Base-by-base conservation (phyloP, 2,888 invertebrate genomes). In the Gnatocerus cornutus region DNA sequence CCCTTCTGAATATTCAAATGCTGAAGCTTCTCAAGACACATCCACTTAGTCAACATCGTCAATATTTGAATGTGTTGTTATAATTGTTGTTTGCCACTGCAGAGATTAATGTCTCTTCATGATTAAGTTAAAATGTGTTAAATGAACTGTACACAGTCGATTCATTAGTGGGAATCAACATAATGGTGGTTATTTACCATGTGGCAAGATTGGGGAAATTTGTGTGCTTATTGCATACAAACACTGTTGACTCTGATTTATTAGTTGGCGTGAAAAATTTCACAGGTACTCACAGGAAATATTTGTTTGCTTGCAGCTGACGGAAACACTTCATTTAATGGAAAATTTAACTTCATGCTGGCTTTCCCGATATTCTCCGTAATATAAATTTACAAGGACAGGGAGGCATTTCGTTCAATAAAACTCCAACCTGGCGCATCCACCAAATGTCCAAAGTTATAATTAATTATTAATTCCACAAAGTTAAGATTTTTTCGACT, bases 1-100 rank as follows among this genome's bases (percentile, higher is more conserved):
- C 58, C 58, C 43, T 58, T 43, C 43, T 43, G 58, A 58, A 58
- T 58, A 43, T 58, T 58, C 58, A 58, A 29, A 58, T 43, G 16
- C 58, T 10, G 45, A 43, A 56, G 45, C 45, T 58, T 29, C 30
- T 45, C 43, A 58, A 58, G 58, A 58, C 29, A 45, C 27, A 58
- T 58, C 30, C 58, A 30, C 12, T 45, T 43, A 58, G 43, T 30
- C 58, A 45, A 29, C 43, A 21, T 45, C 58, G 58, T 58, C 58
- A 58, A 58, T 58, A 58, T 58, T 56, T 58, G 43, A 21, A 27
- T 58, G 27, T 58, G 45, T 58, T 29, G 21, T 58, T 29, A 41
- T 41, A 41, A 58, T 43, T 45, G 21, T 58, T 43, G 29, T 58
- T 58, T 58, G 58, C 43, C 10, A 14, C 10, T 43, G 41, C 29